A percentile compares a stretch with the other conserved stretches of the same genome.
These are phyloP conservation scores for Argyresthia goedartella DNA, from an alignment of 2,888 invertebrate genomes.

Conservation along the genomic window DNA sequence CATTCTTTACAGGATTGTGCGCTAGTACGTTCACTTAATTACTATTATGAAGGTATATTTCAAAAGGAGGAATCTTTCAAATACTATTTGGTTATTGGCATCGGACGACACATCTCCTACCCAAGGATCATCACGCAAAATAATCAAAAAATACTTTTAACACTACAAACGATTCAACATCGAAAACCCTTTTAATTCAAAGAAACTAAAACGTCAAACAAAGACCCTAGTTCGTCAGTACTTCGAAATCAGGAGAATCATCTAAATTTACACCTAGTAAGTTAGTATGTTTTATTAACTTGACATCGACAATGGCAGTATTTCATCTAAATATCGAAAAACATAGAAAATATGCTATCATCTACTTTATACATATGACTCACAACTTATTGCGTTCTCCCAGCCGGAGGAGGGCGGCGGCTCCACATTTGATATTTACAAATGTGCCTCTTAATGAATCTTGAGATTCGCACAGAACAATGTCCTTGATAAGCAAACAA, in stretches of 20 bases:
- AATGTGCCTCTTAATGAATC: neutral
- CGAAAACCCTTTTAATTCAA: neutral
- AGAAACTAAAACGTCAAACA: neutral
- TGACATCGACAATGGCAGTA: conserved; percentile 51
- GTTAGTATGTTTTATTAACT: conserved; percentile 19
- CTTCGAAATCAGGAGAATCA: neutral
- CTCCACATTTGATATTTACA: neutral
- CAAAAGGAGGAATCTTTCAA: conserved; percentile 49
- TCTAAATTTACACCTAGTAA: conserved; percentile 13
- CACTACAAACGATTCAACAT: neutral
- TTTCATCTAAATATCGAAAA: conserved; percentile 62
- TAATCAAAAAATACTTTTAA: conserved; percentile 14
- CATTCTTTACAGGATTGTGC: conserved; percentile 45
- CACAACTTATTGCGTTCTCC: conserved; percentile 61
- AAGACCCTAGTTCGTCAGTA: neutral
- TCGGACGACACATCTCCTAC: conserved; percentile 40
- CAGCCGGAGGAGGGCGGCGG: conserved; percentile 14
- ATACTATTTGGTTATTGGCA: conserved; percentile 64
- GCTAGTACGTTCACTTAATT: conserved; percentile 54
- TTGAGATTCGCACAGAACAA: conserved; percentile 4
- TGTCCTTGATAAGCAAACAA: neutral
- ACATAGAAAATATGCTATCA: conserved; percentile 59
- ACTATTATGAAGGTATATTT: conserved; percentile 46
- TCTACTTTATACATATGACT: conserved; percentile 59
- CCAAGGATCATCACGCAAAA: conserved; percentile 34